Evolutionary conservation across 2,113 vertebrate species (phyloP).

Genomic region (Halcyon malimbica): DNA sequence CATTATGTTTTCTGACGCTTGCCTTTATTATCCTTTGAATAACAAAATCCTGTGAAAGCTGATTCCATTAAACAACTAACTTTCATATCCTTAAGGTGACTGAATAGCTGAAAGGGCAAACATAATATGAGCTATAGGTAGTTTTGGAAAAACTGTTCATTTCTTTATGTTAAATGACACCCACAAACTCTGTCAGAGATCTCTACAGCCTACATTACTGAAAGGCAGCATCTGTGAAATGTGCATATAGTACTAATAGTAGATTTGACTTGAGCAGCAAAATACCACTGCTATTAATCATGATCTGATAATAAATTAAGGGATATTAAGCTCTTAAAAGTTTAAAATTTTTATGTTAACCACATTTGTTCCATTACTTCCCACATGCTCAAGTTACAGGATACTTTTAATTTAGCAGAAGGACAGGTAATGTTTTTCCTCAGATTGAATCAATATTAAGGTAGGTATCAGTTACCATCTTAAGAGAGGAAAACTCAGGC

Average conservation of each 20-base stretch:
- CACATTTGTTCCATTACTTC: not conserved
- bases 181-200: not conserved
- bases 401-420: not conserved
- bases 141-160: not conserved
- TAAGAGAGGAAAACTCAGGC: not conserved
- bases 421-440: not conserved
- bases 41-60: slow-evolving; percentile 11
- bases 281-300: not conserved
- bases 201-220: not conserved
- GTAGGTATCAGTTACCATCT: not conserved
- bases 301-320: not conserved
- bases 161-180: not conserved
- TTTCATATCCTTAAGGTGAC: not conserved
- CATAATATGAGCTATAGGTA: not conserved
- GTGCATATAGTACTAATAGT: not conserved
- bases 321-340: not conserved
- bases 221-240: not conserved
- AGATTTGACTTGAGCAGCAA: not conserved
- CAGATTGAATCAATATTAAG: not conserved
- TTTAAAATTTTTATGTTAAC: not conserved
- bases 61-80: slow-evolving; percentile 14
- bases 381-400: not conserved
- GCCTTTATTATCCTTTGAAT: slow-evolving; percentile 33
- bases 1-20: not conserved
- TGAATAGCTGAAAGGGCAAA: slow-evolving; percentile 13